Base-by-base conservation (phyloP, 2,113 vertebrate species). In the Erpornis zantholeuca region DNA sequence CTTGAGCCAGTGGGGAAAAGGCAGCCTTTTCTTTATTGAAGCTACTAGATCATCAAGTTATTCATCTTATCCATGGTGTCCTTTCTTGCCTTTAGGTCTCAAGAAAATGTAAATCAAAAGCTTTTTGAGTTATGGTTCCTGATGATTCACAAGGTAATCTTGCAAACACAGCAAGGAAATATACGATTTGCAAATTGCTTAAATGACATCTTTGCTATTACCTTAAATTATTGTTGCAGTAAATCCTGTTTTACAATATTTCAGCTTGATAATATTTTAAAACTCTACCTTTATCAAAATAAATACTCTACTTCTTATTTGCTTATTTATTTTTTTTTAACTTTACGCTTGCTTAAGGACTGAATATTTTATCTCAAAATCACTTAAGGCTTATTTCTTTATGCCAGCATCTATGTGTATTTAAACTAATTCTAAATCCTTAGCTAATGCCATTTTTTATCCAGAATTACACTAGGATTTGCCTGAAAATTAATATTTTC, bases 81-180 rank as follows among this genome's bases (percentile, higher is more conserved):
- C 95, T 97, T 96, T 97, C 81, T 94, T 97, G 96, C 92, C 93
- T 98, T 97, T 93, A 96, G 50, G 90, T 96, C 93, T 96, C 85
- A 95, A 92, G 75, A 86, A 96, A 98, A 96, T 96, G 91, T 98
- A 98, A 98, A 98, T 98, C 97, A 97, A 94, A 97, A 88, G 47
- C 56, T 90, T 97, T 97, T 90, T 98, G 95, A 98, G 50, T 97
- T 97, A 98, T 91, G 78, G 88, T 64, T 96, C 92, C 54, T 92
- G 60, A 97, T 98, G 95, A 98, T 97, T 98, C 97, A 98, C 87
- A 98, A 97, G 92, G 96, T 97, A 98, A 98, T 98, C 95, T 97
- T 97, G 97, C 95, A 97, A 97, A 97, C 95, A 96, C 97, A 97
- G 96, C 97, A 97, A 86, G 90, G 94, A 97, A 98, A 98, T 98